Evolutionary conservation across 2,113 vertebrate species (phyloP).

Genomic region (Dipodomys stephensi): DNA sequence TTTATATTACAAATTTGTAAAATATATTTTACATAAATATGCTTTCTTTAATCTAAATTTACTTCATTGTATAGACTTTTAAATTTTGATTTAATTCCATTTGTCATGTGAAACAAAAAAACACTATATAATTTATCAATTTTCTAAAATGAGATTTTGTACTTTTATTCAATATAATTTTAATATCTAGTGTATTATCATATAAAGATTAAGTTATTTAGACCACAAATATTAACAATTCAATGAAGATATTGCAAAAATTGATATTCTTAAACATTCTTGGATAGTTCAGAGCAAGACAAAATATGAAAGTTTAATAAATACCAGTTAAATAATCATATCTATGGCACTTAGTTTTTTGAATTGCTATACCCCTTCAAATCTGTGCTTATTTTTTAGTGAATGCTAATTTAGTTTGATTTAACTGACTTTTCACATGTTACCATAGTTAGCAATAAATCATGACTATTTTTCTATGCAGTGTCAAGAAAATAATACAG

Average conservation of each 20-base stretch:
- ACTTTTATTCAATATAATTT: neutral
- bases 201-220: neutral
- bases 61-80: no score
- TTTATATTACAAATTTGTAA: neutral
- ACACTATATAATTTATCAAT: neutral
- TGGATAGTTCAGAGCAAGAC: constrained; percentile 36
- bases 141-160: neutral
- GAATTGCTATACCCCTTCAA: neutral
- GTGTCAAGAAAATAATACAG: constrained; percentile 63
- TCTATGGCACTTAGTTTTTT: constrained; percentile 14
- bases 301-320: constrained; percentile 31
- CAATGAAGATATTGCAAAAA: neutral
- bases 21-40: no score
- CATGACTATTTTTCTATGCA: neutral
- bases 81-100: no score
- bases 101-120: neutral
- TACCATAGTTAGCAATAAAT: constrained; percentile 62
- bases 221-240: neutral
- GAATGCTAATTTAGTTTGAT: constrained; percentile 48
- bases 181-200: neutral
- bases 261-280: neutral
- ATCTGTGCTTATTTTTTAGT: neutral
- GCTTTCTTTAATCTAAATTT: no score
- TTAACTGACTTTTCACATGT: constrained; percentile 51
- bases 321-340: neutral